Conservation (phyloP, 2,113 vertebrate genomes). For the Dipodomys merriami region DNA sequence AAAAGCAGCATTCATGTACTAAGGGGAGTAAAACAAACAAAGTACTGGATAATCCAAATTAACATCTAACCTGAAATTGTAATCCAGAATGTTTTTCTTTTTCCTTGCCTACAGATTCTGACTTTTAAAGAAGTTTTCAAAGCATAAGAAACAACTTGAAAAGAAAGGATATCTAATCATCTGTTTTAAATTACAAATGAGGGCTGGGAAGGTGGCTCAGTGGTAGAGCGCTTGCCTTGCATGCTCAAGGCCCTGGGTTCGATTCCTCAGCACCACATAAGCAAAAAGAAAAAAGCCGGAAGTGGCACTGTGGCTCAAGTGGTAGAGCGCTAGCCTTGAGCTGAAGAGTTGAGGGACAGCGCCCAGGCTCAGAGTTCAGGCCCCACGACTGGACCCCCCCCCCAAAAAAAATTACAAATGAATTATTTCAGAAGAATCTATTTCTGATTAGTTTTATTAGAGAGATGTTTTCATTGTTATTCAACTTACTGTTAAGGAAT, state of each 20-base stretch:
- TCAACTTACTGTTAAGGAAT: not conserved
- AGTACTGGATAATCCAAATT: slow-evolving; percentile 14
- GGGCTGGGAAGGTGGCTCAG: too few relatives aligned
- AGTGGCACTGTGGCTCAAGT: too few relatives aligned
- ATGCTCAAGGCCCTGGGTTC: too few relatives aligned
- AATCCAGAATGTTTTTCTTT: not conserved
- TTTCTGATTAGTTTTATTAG: slow-evolving; percentile 22
- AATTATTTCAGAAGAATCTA: not conserved
- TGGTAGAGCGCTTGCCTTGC: too few relatives aligned
- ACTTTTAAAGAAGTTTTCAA: not conserved
- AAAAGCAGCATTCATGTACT: not conserved
- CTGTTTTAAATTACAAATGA: not conserved
- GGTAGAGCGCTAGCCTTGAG: too few relatives aligned
- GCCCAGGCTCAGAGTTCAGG: too few relatives aligned
- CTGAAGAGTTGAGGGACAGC: too few relatives aligned
- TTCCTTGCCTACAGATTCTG: slow-evolving; percentile 19
- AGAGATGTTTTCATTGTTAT: slow-evolving; percentile 23
- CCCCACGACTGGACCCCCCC: too few relatives aligned
- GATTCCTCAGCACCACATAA: too few relatives aligned
- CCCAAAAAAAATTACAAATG: not conserved
- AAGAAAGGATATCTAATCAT: not conserved
- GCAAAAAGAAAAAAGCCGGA: too few relatives aligned
- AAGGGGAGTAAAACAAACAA: not conserved
- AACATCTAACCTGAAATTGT: not conserved
- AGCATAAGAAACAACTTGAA: slow-evolving; percentile 30